Conservation (phyloP, 2,888 invertebrate species). For the Eupithecia vulgata region DNA sequence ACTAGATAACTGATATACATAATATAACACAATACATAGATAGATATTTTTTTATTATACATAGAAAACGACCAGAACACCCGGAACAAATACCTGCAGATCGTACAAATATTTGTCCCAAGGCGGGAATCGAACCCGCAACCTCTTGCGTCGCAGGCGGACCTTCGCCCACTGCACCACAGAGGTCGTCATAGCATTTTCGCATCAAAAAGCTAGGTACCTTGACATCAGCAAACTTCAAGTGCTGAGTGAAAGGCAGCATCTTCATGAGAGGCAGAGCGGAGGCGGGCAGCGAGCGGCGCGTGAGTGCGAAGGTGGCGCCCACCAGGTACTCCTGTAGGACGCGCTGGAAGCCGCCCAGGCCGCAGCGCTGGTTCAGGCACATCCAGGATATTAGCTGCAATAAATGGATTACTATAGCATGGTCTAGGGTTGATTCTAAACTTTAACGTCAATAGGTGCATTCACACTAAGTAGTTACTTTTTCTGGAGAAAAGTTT, state of each 20-base stretch:
- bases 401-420: slow-evolving; percentile 26
- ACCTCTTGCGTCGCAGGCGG: no score
- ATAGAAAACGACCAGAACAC: no score
- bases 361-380: slow-evolving; percentile 67
- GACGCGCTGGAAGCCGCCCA: slow-evolving; percentile 85
- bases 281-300: slow-evolving; percentile 89
- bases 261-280: slow-evolving; percentile 87
- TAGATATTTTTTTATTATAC: no score
- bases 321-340: slow-evolving; percentile 93
- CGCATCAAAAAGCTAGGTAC: slow-evolving; percentile 55
- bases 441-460: background rate
- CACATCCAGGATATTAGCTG: slow-evolving; percentile 85
- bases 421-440: background rate
- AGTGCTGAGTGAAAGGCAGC: slow-evolving; percentile 88
- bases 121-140: no score
- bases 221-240: slow-evolving; percentile 85
- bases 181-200: no score
- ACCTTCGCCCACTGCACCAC: no score
- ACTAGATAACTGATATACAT: no score
- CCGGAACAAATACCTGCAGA: no score
- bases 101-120: no score
- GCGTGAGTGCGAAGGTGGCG: slow-evolving; percentile 88
- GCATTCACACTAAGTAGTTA: no score
- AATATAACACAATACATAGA: no score
- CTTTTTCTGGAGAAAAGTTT: background rate